phyloP scores from a whole-genome alignment of 2,797 vertebrate genomes.

The Intellagama lesueurii region DNA sequence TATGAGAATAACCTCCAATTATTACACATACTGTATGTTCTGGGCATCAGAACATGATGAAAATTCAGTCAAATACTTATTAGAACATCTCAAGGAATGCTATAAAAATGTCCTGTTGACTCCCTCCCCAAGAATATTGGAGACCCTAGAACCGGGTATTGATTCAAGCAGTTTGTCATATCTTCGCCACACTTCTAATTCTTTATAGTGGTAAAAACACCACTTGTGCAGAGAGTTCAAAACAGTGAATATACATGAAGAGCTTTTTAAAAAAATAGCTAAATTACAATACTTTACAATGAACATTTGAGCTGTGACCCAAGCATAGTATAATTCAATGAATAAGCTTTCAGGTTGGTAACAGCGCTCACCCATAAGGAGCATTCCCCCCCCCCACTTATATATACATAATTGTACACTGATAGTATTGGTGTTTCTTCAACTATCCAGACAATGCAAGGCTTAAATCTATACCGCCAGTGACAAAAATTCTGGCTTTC shows the following conservation, averaged over 20 bases:
- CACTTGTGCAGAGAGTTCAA: too few species aligned
- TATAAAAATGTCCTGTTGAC: background rate
- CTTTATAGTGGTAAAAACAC: background rate
- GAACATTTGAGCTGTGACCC: background rate
- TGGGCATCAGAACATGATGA: background rate
- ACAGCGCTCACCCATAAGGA: too few species aligned
- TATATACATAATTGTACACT: too few species aligned
- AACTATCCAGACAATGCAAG: too few species aligned
- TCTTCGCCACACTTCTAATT: background rate
- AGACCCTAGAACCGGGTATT: background rate
- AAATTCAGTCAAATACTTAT: background rate
- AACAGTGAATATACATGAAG: background rate
- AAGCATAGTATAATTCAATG: too few species aligned
- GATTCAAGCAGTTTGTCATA: background rate
- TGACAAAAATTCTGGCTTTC: too few species aligned
- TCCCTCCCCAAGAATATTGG: background rate
- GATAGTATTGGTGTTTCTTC: too few species aligned
- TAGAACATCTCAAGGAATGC: background rate
- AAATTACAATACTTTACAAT: background rate
- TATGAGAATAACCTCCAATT: background rate
- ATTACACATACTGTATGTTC: background rate
- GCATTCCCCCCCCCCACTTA: too few species aligned
- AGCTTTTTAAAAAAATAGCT: background rate
- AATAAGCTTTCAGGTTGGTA: too few species aligned
- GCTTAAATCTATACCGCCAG: too few species aligned